Evolutionary conservation across 2,888 invertebrate genomes (phyloP).

Genomic region (Amblyjoppa fuscipennis): DNA sequence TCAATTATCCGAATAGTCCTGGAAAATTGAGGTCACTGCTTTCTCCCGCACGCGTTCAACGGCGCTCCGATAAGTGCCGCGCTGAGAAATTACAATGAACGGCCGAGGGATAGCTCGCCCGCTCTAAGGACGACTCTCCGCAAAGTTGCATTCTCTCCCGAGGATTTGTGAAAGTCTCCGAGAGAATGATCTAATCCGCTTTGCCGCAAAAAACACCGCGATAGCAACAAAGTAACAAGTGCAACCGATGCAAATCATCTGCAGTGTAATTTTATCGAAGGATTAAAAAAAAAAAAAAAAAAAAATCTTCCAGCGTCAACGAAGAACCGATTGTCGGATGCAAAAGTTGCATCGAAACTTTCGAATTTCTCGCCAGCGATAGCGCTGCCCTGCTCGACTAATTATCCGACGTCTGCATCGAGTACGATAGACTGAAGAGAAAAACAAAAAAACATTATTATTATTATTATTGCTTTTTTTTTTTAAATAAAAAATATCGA

Average conservation of each 20-base stretch:
- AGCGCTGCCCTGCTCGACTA: background rate
- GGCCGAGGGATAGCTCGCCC: constrained; percentile 21
- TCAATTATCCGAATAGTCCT: constrained; percentile 65
- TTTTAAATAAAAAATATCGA: constrained; percentile 7
- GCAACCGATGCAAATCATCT: background rate
- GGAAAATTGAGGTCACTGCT: constrained; percentile 54
- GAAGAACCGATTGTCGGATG: background rate
- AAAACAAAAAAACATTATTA: background rate
- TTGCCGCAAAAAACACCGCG: background rate
- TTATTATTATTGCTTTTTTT: background rate
- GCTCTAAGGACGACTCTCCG: constrained; percentile 49
- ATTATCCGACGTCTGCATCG: constrained; percentile 30
- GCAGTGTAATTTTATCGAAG: background rate
- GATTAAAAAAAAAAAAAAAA: background rate
- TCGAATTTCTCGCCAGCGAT: constrained; percentile 55
- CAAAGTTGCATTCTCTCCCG: constrained; percentile 49
- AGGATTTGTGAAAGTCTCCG: constrained; percentile 61
- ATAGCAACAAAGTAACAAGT: constrained; percentile 23
- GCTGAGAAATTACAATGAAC: constrained; percentile 58
- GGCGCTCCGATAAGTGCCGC: constrained; percentile 52
- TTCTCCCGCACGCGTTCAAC: constrained; percentile 60
- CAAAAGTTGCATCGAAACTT: constrained; percentile 35
- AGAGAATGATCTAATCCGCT: constrained; percentile 68
- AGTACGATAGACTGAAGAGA: background rate
- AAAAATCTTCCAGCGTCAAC: background rate